Conservation (phyloP, 2,888 invertebrate genomes). For the Lacanobia wlatinum region DNA sequence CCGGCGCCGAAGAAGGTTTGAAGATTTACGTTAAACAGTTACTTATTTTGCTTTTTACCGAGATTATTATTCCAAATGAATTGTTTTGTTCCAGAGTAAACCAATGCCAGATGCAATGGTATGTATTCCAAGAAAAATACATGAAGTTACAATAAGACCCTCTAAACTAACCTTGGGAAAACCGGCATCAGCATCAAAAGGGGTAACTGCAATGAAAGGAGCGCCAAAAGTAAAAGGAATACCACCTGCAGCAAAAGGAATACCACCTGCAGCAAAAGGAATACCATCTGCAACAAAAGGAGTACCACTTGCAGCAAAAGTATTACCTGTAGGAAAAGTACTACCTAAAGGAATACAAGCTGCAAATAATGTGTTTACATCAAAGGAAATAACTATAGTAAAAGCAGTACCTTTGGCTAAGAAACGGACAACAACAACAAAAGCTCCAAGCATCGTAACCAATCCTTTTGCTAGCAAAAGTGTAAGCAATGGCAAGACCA, state of each 20-base stretch:
- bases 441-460: constrained; percentile 24
- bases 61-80: neutral
- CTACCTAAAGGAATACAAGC: constrained; percentile 45
- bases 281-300: neutral
- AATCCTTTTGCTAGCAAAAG: constrained; percentile 68
- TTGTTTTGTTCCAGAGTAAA: constrained; percentile 78
- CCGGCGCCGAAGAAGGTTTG: constrained; percentile 84
- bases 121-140: constrained; percentile 80
- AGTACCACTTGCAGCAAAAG: neutral
- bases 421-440: constrained; percentile 18
- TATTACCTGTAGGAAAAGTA: constrained; percentile 52
- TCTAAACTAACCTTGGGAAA: constrained; percentile 60
- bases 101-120: constrained; percentile 84
- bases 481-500: constrained; percentile 66
- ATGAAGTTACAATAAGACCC: constrained; percentile 78
- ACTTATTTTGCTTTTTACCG: neutral
- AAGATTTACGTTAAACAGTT: neutral
- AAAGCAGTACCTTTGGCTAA: constrained; percentile 49
- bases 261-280: constrained; percentile 1
- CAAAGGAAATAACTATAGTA: constrained; percentile 20
- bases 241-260: neutral
- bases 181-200: constrained; percentile 2
- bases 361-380: constrained; percentile 11
- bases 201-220: neutral
- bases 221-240: neutral